These are phyloP conservation scores for Oscheius sp. DNA, from an alignment of 2,888 invertebrate species.

Conservation along the genomic window DNA sequence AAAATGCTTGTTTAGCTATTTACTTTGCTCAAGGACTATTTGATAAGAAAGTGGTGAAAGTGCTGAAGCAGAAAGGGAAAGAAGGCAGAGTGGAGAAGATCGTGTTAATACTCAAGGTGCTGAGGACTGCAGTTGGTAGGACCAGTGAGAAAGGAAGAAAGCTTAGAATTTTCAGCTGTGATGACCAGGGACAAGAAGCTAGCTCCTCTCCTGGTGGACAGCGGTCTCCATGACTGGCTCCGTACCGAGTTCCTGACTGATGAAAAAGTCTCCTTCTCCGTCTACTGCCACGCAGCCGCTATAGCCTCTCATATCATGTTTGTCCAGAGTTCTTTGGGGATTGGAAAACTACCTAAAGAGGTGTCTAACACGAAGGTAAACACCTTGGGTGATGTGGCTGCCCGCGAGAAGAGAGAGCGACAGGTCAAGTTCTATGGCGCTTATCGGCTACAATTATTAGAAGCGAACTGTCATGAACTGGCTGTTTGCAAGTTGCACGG, in stretches of 20 bases:
- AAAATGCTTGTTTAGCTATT: neutral
- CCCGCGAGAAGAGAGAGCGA: neutral
- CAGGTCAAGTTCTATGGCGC: conserved; percentile 7
- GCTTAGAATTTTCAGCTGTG: neutral
- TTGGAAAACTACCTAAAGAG: neutral
- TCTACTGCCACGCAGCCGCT: neutral
- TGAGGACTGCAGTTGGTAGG: conserved; percentile 5
- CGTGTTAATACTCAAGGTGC: neutral
- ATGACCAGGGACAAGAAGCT: neutral
- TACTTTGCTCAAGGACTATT: neutral
- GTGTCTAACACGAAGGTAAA: neutral
- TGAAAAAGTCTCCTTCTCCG: neutral
- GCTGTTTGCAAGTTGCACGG: neutral
- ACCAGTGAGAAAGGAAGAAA: neutral
- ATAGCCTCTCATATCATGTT: conserved; percentile 5
- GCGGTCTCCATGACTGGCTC: conserved; percentile 9
- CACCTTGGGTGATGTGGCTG: neutral
- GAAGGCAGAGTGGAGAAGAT: neutral
- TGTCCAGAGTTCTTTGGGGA: neutral
- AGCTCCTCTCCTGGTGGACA: neutral
- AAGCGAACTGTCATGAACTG: neutral
- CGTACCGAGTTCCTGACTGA: neutral
- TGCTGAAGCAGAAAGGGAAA: neutral
- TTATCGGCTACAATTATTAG: conserved; percentile 2
- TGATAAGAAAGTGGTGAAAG: neutral